Evolutionary conservation across 2,888 invertebrate genomes (phyloP).

Genomic region (Sepiola atlantica): DNA sequence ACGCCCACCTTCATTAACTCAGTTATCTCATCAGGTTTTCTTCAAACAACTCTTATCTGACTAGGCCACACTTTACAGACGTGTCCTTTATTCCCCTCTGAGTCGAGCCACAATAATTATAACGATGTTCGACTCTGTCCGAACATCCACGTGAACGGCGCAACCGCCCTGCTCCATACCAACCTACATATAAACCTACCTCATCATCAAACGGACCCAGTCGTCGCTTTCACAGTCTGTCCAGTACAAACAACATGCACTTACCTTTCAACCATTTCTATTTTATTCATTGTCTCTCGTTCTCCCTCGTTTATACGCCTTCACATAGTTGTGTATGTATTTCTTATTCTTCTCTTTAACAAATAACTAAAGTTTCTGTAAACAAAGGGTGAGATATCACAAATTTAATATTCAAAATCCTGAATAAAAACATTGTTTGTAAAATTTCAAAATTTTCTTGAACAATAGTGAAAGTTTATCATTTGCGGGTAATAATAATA

Average conservation of each 20-base stretch:
- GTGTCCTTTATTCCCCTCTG: background rate
- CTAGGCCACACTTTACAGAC: background rate
- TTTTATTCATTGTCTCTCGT: background rate
- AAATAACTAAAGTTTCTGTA: too few species aligned
- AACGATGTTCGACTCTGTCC: slow-evolving; percentile 18
- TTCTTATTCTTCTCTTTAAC: too few species aligned
- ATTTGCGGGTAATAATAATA: too few species aligned
- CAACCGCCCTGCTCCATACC: background rate
- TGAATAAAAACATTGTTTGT: too few species aligned
- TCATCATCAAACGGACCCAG: background rate
- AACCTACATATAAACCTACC: background rate
- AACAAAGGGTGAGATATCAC: too few species aligned
- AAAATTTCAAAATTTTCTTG: too few species aligned
- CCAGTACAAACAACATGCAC: slow-evolving; percentile 14
- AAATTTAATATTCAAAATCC: too few species aligned
- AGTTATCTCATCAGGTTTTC: slow-evolving; percentile 24
- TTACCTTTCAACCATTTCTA: background rate
- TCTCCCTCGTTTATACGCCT: background rate
- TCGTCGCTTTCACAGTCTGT: background rate
- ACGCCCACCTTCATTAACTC: background rate
- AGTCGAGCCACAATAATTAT: slow-evolving; percentile 20
- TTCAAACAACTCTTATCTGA: slow-evolving; percentile 32
- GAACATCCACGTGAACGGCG: background rate
- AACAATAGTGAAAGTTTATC: too few species aligned
- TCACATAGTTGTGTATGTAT: background rate